Evolutionary conservation across 2,113 vertebrate species (phyloP).

Genomic region (Hylia prasina): DNA sequence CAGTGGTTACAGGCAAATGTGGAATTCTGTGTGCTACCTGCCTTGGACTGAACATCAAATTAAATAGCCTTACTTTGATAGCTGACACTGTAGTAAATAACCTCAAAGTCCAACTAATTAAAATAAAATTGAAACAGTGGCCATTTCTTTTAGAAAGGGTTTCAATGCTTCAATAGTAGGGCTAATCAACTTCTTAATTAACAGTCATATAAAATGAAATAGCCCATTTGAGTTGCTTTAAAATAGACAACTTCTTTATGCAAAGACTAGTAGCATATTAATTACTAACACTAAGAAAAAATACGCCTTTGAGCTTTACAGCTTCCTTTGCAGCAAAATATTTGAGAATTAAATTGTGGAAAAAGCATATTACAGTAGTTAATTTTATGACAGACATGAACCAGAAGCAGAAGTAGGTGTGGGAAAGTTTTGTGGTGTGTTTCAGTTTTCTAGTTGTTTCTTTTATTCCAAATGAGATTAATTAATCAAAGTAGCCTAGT

Average conservation of each 20-base stretch:
- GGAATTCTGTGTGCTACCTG: slow-evolving; percentile 24
- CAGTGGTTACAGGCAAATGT: slow-evolving; percentile 43
- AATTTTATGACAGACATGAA: slow-evolving; percentile 47
- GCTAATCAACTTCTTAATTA: slow-evolving; percentile 76
- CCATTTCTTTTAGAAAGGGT: slow-evolving; percentile 42
- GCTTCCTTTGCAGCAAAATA: slow-evolving; percentile 25
- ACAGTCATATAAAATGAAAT: slow-evolving; percentile 70
- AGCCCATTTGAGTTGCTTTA: slow-evolving; percentile 57
- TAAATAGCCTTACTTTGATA: slow-evolving; percentile 45
- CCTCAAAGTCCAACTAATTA: slow-evolving; percentile 59
- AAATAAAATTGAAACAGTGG: slow-evolving; percentile 55
- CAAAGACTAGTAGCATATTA: slow-evolving; percentile 56
- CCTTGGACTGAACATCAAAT: slow-evolving; percentile 57
- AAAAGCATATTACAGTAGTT: slow-evolving; percentile 35
- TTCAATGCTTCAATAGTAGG: slow-evolving; percentile 58
- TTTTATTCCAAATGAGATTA: not conserved
- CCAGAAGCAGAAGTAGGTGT: not conserved
- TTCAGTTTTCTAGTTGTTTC: not conserved
- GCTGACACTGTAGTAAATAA: slow-evolving; percentile 63
- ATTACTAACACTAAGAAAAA: slow-evolving; percentile 63
- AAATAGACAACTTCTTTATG: slow-evolving; percentile 68
- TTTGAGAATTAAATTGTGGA: slow-evolving; percentile 12
- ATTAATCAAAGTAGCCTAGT: not conserved
- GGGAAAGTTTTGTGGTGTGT: slow-evolving; percentile 11
- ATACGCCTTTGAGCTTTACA: slow-evolving; percentile 44